These are phyloP conservation scores for Bombus cullumanus DNA, from an alignment of 1,140 invertebrate species.

Conservation along the genomic window DNA sequence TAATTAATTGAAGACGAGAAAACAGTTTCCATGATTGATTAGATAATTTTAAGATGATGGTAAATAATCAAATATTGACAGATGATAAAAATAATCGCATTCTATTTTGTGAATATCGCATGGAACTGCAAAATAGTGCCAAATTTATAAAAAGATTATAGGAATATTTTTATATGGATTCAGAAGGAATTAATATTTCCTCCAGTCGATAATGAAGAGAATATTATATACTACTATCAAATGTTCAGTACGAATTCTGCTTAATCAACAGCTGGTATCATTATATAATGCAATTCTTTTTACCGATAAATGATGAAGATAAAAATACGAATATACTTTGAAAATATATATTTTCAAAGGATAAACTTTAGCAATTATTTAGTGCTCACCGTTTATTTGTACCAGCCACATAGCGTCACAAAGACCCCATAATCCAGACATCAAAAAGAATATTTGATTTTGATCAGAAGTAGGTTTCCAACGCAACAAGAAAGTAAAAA, in stretches of 20 bases:
- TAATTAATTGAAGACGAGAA: background rate
- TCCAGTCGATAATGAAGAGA: background rate
- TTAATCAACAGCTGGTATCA: background rate
- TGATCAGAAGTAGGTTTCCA: constrained; percentile 91
- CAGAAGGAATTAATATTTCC: background rate
- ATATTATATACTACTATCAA: background rate
- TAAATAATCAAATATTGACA: background rate
- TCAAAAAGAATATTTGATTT: constrained; percentile 89
- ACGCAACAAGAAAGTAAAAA: constrained; percentile 86
- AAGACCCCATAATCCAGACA: constrained; percentile 95
- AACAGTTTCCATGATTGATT: background rate
- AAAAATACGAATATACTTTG: too few species aligned
- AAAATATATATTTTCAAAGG: background rate
- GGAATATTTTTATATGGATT: background rate
- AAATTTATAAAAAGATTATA: too few species aligned
- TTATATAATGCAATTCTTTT: background rate
- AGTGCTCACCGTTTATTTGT: constrained; percentile 92
- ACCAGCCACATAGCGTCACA: constrained; percentile 97
- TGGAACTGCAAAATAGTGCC: background rate
- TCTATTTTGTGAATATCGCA: background rate
- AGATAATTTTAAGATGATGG: background rate
- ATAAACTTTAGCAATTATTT: background rate
- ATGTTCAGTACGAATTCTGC: background rate
- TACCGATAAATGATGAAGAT: too few species aligned
- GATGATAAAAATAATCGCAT: background rate